phyloP scores from a whole-genome alignment of 2,113 vertebrate genomes.

The Lynx canadensis region DNA sequence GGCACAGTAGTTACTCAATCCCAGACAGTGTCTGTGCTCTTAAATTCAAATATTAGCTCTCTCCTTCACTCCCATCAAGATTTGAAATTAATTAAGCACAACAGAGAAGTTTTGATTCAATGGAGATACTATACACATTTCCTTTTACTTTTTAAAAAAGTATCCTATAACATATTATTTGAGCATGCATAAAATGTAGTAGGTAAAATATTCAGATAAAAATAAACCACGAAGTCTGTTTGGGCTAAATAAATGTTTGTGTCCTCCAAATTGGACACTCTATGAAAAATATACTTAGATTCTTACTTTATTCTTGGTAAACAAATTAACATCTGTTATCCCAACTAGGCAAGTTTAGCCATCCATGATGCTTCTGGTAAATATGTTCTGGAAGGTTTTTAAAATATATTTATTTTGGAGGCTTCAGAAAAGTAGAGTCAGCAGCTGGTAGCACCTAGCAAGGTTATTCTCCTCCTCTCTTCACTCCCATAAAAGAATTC shows the following conservation, averaged over 20 bases:
- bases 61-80: neutral
- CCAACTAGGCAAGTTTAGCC: conserved; percentile 28
- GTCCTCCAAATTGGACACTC: neutral
- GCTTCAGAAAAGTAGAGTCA: neutral
- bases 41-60: conserved; percentile 1
- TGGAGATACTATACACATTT: neutral
- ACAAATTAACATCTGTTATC: conserved; percentile 68
- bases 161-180: neutral
- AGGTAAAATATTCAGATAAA: conserved; percentile 48
- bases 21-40: neutral
- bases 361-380: neutral
- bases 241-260: conserved; percentile 23
- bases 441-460: conserved; percentile 1
- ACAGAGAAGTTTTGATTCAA: neutral
- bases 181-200: neutral
- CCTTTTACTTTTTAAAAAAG: neutral
- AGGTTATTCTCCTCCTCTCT: neutral
- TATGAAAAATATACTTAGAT: conserved; percentile 33
- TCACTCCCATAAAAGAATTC: neutral
- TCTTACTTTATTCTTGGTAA: conserved; percentile 52
- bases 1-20: neutral
- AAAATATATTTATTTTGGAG: conserved; percentile 41
- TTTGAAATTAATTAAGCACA: conserved; percentile 43
- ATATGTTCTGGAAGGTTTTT: conserved; percentile 36
- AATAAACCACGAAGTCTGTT: conserved; percentile 31